Evolutionary conservation across 2,797 vertebrate genomes (phyloP), one percentile per base, ranked within the genome.

Genomic region (Enteromius viviparus): DNA sequence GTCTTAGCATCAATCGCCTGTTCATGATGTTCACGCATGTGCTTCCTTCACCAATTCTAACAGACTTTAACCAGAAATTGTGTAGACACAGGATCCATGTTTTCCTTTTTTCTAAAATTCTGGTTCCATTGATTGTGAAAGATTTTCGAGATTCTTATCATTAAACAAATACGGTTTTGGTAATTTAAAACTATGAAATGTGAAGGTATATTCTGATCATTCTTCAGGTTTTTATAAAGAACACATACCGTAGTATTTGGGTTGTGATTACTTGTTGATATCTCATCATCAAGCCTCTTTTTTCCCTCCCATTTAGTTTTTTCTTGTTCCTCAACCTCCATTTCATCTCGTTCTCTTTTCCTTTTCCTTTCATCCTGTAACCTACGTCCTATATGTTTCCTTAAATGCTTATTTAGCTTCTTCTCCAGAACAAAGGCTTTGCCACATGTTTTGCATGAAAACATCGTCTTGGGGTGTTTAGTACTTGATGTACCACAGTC

Each of bases 191-290:
- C 32, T 40, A 55, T 32, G 11, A 49, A 76, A 55, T 21, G 7
- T 12, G 42, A 58, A 80, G 10, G 53, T 14, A 11, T 29, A 80
- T 47, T 32, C 10, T 2, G 23, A 71, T 45, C 51, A 55, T 70
- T 55, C 68, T 70, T 55, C 65, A 45, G 47, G 37, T 19, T 45
- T 51, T 58, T 23, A 29, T 40, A 72, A 68, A 75, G 26, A 42
- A 17, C 69, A 75, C 86, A 64, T 85, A 87, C 86, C 81, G 42
- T 55, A 53, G 11, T 65, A 78, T 81, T 81, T 78, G 42, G 51
- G 53, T 78, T 51, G 51, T 12, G 60, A 7, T 74, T 83, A 6
- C 53, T 76, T 21, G 8, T 21, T 29, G 37, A 32, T 9, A 17
- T 47, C 40, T 47, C 45, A 23, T 26, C 58, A 14, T 64, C 40